phyloP scores from a whole-genome alignment of 2,113 vertebrate genomes.

The Leucoraja erinaceus region DNA sequence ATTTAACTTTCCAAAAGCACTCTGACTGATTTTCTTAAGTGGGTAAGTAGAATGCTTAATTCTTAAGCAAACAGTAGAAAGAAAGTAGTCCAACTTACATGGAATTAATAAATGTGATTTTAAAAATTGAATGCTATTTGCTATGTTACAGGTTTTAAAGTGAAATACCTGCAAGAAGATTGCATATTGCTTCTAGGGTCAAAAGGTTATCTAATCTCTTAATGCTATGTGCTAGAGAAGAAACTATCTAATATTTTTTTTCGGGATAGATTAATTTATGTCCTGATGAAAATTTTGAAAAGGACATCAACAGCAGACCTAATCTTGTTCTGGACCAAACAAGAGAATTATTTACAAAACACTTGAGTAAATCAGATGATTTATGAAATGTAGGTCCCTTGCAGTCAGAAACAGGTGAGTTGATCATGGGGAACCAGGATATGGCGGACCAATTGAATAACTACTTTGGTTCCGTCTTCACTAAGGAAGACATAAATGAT shows the following conservation, averaged over 20 bases:
- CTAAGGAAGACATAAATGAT: too few species aligned
- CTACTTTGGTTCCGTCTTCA: too few species aligned
- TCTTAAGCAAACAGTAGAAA: not conserved
- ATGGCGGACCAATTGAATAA: too few species aligned
- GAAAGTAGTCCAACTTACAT: not conserved
- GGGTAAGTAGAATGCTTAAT: too few species aligned
- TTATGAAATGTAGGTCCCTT: too few species aligned
- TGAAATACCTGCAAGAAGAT: not conserved
- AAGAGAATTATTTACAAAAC: not conserved
- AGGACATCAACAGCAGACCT: not conserved
- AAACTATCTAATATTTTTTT: not conserved
- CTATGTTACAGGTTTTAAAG: not conserved
- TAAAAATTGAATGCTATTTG: not conserved
- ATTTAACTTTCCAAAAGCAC: not conserved
- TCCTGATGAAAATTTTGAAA: not conserved
- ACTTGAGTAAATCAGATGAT: not conserved
- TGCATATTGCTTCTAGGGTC: not conserved
- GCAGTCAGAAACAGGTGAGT: too few species aligned
- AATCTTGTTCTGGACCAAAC: conserved; percentile 10
- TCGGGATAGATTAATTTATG: conserved; percentile 3
- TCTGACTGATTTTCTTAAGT: not conserved
- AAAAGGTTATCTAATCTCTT: conserved; percentile 7
- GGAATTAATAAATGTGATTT: not conserved
- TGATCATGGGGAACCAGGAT: too few species aligned
- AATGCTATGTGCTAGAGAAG: not conserved